Evolutionary conservation across 2,888 invertebrate species (phyloP), one percentile per base, ranked within the genome.

Genomic region (Nomada hirtipes): DNA sequence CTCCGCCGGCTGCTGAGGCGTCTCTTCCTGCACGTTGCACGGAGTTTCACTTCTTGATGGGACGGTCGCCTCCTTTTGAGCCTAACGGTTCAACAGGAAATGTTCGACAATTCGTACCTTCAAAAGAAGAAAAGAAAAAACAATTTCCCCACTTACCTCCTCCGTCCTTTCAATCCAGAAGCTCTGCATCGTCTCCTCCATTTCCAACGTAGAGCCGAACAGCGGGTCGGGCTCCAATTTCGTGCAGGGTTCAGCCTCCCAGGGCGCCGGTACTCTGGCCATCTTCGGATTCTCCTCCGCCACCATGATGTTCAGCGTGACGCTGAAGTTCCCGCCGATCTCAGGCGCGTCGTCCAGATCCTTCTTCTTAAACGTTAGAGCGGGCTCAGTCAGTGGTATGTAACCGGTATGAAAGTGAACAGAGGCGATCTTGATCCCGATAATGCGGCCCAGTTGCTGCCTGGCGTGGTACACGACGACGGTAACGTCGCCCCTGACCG

Each of bases 331-430:
- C 15, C 96, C 96, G 2, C 94, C 94, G 0, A 95, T 92, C 79
- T 98, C 98, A 4, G 97, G 96, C 76, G 97, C 94, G 72, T 98
- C 97, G 93, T 98, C 98, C 85, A 98, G 95, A 92, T 98, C 98
- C 42, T 94, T 96, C 95, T 95, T 96, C 72, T 95, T 96, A 89
- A 97, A 98, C 80, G 95, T 96, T 72, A 98, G 94, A n/a, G 96
- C 95, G 63, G 96, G 97, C 90, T 97, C 97, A 83, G 96, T 96
- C 86, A 96, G 95, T 0, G 96, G 94, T 79, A 98, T 95, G 93
- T 97, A 98, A 67, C 98, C 98, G 10, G 98, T 97, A 93, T 99
- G 97, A 90, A 99, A 96, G 94, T 98, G 97, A 59, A 98, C 94
- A 89, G 98, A 97, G 70, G 98, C 96, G 90, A 99, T 97, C 92